Base-by-base conservation (phyloP, 2,113 vertebrate species). In the Chionis minor region DNA sequence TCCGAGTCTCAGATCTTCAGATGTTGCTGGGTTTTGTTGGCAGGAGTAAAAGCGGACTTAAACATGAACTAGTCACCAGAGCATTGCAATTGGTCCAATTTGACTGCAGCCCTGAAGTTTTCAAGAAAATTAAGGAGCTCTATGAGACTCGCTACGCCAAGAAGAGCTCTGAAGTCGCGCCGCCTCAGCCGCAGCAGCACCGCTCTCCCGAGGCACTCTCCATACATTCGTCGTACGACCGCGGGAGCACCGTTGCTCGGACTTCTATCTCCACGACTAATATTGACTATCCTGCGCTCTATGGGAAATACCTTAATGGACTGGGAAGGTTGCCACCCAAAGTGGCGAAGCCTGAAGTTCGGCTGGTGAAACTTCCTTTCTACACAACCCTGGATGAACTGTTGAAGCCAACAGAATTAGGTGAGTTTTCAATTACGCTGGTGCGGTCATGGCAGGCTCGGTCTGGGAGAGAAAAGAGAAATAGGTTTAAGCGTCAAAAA, bases 1-100 rank as follows among this genome's bases (percentile, higher is more conserved):
- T 99, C 98, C 98, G 99, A 97, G 99, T 99, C 93, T 99, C 99
- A 94, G 99, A 99, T 98, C 99, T 99, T 96, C 99, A 99, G 98
- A 99, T 99, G 90, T 98, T 99, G 97, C 98, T 99, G 97, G 99
- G 99, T 95, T 99, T 99, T 33, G 99, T 99, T 94, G 99, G 99
- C 81, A 99, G 99, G 97, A 99, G 99, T 98, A 99, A 99, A 98
- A 99, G 99, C 32, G 99, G 99, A 79, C 98, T 99, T 95, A 99
- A 99, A 97, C 99, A 99, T 84, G 99, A 99, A 94, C 98, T 99
- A 92, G 99, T 99, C 94, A 99, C 99, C 14, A 97, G 99, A 90
- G 99, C 99, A 8, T 96, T 99, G 95, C 98, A 99, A 95, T 98
- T 99, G 94, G 99, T 99, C 83, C 99, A 99, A 97, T 99, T 99